Evolutionary conservation across 2,888 invertebrate species (phyloP).

Genomic region (Geophilus truncorum): DNA sequence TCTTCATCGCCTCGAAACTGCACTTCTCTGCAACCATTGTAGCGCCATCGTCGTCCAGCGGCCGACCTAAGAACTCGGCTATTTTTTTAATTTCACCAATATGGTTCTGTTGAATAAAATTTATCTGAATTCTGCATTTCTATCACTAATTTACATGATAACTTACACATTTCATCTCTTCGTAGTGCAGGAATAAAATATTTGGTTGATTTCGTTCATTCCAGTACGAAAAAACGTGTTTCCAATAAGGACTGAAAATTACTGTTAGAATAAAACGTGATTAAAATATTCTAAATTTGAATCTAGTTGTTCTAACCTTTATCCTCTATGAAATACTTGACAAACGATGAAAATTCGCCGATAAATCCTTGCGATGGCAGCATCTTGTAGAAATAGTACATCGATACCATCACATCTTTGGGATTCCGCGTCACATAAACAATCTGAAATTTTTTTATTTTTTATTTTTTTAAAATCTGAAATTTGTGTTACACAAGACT

Average conservation of each 20-base stretch:
- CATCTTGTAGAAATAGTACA: slow-evolving; percentile 20
- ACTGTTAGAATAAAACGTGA: not conserved
- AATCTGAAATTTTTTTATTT: not conserved
- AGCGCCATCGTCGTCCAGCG: not conserved
- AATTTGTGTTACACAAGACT: not conserved
- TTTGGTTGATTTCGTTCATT: not conserved
- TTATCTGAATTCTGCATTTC: not conserved
- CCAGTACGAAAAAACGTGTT: slow-evolving; percentile 30
- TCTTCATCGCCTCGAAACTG: slow-evolving; percentile 29
- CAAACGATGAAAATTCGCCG: slow-evolving; percentile 12
- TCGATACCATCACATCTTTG: slow-evolving; percentile 28
- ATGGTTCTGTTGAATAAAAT: not conserved
- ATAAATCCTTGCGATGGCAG: not conserved
- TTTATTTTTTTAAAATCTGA: too few relatives aligned
- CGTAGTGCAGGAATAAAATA: slow-evolving; percentile 27
- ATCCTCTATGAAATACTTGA: not conserved
- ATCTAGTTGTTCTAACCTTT: slow-evolving; percentile 21
- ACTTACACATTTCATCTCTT: slow-evolving; percentile 19
- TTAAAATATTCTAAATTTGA: too few relatives aligned
- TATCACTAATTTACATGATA: not conserved
- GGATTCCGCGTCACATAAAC: slow-evolving; percentile 27
- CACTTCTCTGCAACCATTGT: not conserved
- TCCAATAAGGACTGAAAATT: slow-evolving; percentile 30
- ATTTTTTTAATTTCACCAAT: slow-evolving; percentile 18
- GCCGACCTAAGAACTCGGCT: not conserved